These are phyloP conservation scores for Rhinopomastus cyanomelas DNA, from an alignment of 2,113 vertebrate species.

Conservation along the genomic window DNA sequence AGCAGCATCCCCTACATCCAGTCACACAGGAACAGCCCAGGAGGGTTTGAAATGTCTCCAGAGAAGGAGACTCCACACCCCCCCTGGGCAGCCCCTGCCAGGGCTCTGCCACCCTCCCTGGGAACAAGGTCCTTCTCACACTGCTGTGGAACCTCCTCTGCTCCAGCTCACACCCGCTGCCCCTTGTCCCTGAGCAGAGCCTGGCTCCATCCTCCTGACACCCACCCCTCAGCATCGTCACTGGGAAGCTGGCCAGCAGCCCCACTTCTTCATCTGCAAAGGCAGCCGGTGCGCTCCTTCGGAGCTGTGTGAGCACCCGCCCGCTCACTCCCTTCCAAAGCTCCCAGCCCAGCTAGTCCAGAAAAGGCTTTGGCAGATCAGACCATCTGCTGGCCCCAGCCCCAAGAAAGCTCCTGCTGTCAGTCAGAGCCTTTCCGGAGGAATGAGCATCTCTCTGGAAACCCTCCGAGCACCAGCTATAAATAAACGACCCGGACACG, in stretches of 20 bases:
- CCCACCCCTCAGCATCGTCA: no score
- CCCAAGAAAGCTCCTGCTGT: background rate
- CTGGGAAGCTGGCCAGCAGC: conserved; percentile 19
- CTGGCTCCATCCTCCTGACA: no score
- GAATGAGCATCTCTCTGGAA: background rate
- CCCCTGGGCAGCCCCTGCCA: no score
- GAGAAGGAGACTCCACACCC: no score
- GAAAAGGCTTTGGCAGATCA: background rate
- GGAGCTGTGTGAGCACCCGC: fast-evolving
- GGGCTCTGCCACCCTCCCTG: no score
- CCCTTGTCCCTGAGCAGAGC: no score
- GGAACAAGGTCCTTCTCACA: no score
- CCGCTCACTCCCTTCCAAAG: background rate
- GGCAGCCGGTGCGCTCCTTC: background rate
- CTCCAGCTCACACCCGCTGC: no score
- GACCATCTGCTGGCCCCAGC: conserved; percentile 19
- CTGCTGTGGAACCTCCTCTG: no score
- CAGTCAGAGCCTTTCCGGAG: background rate
- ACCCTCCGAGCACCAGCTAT: background rate
- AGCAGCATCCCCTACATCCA: no score
- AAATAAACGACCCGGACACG: background rate
- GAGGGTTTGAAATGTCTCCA: no score
- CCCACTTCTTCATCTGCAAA: background rate
- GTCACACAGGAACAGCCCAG: no score
- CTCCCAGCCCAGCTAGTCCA: background rate